Percentiles rank a stretch among this genome's conserved stretches.
These are phyloP conservation scores for Anguilla obscura DNA, from an alignment of 2,797 vertebrate genomes.

Conservation along the genomic window DNA sequence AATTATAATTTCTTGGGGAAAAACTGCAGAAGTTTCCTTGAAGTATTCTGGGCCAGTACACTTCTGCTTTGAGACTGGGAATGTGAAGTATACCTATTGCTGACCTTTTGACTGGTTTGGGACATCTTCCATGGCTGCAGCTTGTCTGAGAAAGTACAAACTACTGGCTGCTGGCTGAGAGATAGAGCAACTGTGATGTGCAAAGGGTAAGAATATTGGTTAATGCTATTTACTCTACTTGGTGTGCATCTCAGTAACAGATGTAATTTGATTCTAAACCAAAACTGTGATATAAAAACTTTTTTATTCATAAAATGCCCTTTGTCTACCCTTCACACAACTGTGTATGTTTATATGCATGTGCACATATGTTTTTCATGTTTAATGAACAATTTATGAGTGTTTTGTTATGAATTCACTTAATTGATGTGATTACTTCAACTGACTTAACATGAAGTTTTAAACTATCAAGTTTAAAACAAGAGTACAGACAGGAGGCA, in stretches of 20 bases:
- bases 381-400: neutral
- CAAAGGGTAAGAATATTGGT: neutral
- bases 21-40: no score
- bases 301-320: neutral
- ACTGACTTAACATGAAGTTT: neutral
- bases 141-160: neutral
- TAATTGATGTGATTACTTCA: neutral
- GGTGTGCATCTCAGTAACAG: neutral
- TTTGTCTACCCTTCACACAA: neutral
- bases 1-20: neutral
- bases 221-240: neutral
- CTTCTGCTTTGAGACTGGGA: neutral
- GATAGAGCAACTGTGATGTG: neutral
- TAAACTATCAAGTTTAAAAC: no score
- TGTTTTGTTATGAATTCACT: neutral
- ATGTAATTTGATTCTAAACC: neutral
- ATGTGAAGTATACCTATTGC: neutral
- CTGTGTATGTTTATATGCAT: neutral
- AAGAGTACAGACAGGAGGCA: neutral
- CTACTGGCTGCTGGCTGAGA: neutral
- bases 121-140: neutral
- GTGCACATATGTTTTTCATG: neutral
- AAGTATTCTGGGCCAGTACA: no score
- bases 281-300: neutral
- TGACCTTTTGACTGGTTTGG: neutral